Evolutionary conservation across 2,113 vertebrate species (phyloP).

Genomic region (Nannospalax galili): DNA sequence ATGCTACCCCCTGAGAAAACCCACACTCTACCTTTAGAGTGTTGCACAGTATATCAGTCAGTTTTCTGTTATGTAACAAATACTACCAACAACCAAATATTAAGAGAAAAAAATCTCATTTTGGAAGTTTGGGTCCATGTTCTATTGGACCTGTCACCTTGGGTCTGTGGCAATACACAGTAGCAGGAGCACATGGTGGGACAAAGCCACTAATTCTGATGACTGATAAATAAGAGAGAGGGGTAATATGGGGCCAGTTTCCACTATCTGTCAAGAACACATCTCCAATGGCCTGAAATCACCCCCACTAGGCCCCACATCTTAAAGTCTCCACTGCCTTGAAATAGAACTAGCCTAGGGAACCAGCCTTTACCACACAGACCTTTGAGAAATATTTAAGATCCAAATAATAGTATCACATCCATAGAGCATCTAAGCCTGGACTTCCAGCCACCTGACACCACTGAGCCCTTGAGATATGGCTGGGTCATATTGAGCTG

Average conservation of each 20-base stretch:
- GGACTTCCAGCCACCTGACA: neutral
- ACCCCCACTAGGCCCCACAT: neutral
- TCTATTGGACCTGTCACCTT: neutral
- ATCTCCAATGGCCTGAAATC: neutral
- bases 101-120: neutral
- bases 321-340: neutral
- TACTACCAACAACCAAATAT: neutral
- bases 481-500: neutral
- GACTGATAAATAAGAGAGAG: neutral
- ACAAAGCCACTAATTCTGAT: neutral
- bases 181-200: too few relatives aligned
- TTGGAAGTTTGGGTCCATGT: neutral
- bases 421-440: neutral
- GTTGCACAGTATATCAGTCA: neutral
- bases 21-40: neutral
- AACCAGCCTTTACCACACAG: neutral
- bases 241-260: fast-evolving
- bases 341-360: neutral
- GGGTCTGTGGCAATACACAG: neutral
- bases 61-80: neutral
- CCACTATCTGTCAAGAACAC: neutral
- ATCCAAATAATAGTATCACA: neutral
- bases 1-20: neutral
- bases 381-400: neutral
- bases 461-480: neutral